phyloP scores from a whole-genome alignment of 2,797 vertebrate genomes.

The Epinephelus awoara region DNA sequence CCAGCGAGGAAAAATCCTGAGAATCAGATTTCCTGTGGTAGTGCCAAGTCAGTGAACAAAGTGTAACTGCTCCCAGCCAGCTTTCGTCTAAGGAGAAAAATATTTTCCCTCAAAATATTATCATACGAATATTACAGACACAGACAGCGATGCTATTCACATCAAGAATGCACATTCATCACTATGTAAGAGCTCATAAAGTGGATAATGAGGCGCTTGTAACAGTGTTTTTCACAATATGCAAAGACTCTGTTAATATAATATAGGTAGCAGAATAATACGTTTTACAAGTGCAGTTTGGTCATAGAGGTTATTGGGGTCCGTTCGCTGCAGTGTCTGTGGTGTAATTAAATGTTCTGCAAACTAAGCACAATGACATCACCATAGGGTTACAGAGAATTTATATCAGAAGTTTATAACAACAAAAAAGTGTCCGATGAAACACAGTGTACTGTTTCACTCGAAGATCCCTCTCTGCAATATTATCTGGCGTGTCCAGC shows the following conservation, averaged over 20 bases:
- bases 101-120: conserved; percentile 60
- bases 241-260: conserved; percentile 1
- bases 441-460: conserved; percentile 6
- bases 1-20: conserved; percentile 43
- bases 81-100: conserved; percentile 31
- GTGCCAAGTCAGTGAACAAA: conserved; percentile 56
- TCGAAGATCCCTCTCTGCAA: conserved; percentile 7
- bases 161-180: conserved; percentile 22
- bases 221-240: conserved; percentile 33
- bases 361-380: conserved; percentile 10
- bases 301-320: conserved; percentile 16
- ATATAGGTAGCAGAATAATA: conserved; percentile 5
- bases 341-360: conserved; percentile 28
- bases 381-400: conserved; percentile 17
- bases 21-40: conserved; percentile 57
- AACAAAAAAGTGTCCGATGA: not conserved
- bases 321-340: conserved; percentile 9
- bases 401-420: not conserved
- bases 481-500: conserved; percentile 3
- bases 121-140: conserved; percentile 21
- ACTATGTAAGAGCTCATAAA: conserved; percentile 32
- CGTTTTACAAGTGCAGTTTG: conserved; percentile 33
- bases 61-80: conserved; percentile 46
- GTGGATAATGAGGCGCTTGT: conserved; percentile 35
- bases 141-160: conserved; percentile 22